phyloP scores from a whole-genome alignment of 2,797 vertebrate species.

The Sebastes vulpes region DNA sequence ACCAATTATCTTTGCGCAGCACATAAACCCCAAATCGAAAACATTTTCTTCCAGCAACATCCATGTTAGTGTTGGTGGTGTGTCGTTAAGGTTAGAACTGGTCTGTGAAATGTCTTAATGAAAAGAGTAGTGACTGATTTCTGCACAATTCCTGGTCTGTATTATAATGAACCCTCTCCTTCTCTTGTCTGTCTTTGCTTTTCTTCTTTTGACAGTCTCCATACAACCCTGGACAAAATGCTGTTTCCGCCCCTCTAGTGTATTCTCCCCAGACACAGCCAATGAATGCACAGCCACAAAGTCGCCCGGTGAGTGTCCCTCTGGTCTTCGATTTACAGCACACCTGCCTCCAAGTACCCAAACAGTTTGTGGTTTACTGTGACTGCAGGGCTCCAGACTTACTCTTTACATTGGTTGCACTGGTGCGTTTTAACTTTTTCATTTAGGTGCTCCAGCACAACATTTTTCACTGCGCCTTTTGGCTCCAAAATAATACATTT shows the following conservation, averaged over 20 bases:
- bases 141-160: background rate
- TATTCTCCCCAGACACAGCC: conserved; percentile 95
- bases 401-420: background rate
- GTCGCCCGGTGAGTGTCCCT: conserved; percentile 92
- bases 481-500: no score
- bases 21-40: conserved; percentile 29
- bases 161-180: conserved; percentile 3
- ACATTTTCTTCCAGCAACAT: conserved; percentile 26
- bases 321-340: background rate
- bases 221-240: conserved; percentile 96
- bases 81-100: background rate
- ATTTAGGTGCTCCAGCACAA: background rate
- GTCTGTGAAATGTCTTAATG: conserved; percentile 13
- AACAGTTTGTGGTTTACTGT: conserved; percentile 19
- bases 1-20: conserved; percentile 41
- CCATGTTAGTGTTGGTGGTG: background rate
- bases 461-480: background rate
- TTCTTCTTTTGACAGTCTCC: conserved; percentile 87
- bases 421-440: background rate
- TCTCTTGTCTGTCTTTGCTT: conserved; percentile 13
- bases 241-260: conserved; percentile 92
- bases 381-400: background rate
- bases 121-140: conserved; percentile 4
- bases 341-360: background rate
- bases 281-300: conserved; percentile 96